Base-by-base conservation (phyloP, 2,888 invertebrate genomes). In the Epinotia nisella region DNA sequence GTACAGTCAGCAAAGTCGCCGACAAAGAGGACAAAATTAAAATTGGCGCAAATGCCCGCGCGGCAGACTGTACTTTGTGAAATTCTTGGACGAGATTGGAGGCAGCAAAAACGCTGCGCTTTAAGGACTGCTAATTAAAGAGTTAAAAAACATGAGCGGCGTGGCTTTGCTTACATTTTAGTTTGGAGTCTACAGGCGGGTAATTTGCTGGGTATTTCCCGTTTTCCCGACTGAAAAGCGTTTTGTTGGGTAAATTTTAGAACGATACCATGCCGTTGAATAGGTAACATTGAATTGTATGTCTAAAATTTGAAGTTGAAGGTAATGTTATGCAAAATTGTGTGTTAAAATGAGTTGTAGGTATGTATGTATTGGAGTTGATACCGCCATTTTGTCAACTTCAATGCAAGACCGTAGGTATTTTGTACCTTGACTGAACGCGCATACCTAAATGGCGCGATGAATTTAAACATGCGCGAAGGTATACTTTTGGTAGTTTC, bases 41-140 rank as follows among this genome's bases (percentile, higher is more conserved):
- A 71, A 71, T 61, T 67, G 71, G 60, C 71, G 45, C 65, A 55
- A 45, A 71, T 61, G 66, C 66, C 71, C 15, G 66, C 71, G 41
- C 60, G 59, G 41, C 15, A 19, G 35, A 29, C 60, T 55, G 66
- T 67, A 66, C 66, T 71, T 67, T 71, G 71, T 67, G 15, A 71
- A 71, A 67, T 71, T 71, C 71, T 67, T 49, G 59, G 64, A 71
- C 66, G 60, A 71, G 66, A 71, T 61, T 66, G 71, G 60, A 71
- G 59, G 55, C 35, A 55, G 66, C 66, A 71, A 71, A 65, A 66
- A 71, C 66, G 41, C 53, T 24, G 24, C 21, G 51, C 55, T 67
- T 53, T 71, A 61, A 66, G 53, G 55, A 66, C 58, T 59, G 45
- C 71, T 71, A 71, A 71, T 71, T 71, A 71, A 71, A 67, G 66